Evolutionary conservation across 2,888 invertebrate genomes (phyloP).

Genomic region (Drosophila dives): DNA sequence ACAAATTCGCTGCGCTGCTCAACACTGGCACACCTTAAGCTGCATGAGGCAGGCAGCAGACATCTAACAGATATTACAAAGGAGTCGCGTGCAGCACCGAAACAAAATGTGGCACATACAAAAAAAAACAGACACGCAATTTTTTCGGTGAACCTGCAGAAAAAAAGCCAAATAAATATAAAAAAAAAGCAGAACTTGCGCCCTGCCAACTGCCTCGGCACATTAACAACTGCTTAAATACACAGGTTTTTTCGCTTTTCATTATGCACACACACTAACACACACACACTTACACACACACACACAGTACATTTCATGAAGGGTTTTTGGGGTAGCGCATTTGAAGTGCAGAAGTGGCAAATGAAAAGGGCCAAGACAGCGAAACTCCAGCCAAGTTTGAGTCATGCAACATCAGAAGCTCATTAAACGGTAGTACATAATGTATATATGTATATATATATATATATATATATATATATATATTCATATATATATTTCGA

Average conservation of each 20-base stretch:
- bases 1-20: slow-evolving; percentile 3
- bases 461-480: slow-evolving; percentile 1
- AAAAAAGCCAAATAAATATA: not conserved
- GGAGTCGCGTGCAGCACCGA: slow-evolving; percentile 65
- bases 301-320: slow-evolving; percentile 39
- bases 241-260: slow-evolving; percentile 62
- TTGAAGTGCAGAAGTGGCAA: slow-evolving; percentile 44
- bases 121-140: slow-evolving; percentile 67
- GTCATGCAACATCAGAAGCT: slow-evolving; percentile 61
- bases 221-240: slow-evolving; percentile 78
- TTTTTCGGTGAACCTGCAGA: slow-evolving; percentile 31
- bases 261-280: slow-evolving; percentile 18
- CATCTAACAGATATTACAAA: slow-evolving; percentile 60
- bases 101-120: slow-evolving; percentile 57
- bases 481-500: not conserved
- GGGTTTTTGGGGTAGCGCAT: slow-evolving; percentile 10
- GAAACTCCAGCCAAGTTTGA: slow-evolving; percentile 45
- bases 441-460: not conserved
- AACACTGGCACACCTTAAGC: slow-evolving; percentile 32
- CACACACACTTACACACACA: not conserved
- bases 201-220: slow-evolving; percentile 37
- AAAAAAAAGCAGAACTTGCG: not conserved
- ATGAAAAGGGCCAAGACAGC: slow-evolving; percentile 42
- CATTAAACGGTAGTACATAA: slow-evolving; percentile 62
- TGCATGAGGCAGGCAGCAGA: slow-evolving; percentile 22